Conservation (phyloP, 2,888 invertebrate species). For the Tyria jacobaeae region DNA sequence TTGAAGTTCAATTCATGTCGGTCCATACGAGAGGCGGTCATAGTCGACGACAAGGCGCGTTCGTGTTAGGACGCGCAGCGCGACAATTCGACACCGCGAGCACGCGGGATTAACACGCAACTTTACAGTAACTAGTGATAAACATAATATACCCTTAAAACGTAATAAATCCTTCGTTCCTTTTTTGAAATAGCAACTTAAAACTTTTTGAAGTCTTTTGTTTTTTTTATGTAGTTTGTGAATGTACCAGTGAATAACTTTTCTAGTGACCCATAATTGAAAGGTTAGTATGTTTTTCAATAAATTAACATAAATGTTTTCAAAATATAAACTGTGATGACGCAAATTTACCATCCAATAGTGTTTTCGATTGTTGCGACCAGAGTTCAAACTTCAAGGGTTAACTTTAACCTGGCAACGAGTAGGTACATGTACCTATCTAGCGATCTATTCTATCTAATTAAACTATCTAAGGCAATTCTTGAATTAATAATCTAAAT, state of each 20-base stretch:
- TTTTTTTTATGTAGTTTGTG: slow-evolving; percentile 52
- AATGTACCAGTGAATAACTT: slow-evolving; percentile 69
- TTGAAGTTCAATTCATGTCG: slow-evolving; percentile 61
- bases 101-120: slow-evolving; percentile 65
- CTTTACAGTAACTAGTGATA: slow-evolving; percentile 48
- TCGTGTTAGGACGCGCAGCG: slow-evolving; percentile 68
- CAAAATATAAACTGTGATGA: background rate
- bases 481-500: background rate
- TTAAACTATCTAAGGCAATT: no score
- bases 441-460: no score
- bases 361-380: slow-evolving; percentile 24
- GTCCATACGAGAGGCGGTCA: slow-evolving; percentile 55
- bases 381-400: slow-evolving; percentile 47
- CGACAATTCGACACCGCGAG: slow-evolving; percentile 52
- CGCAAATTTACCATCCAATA: slow-evolving; percentile 17
- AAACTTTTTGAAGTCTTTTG: slow-evolving; percentile 24
- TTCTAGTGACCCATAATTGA: slow-evolving; percentile 63
- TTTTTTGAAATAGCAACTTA: slow-evolving; percentile 19
- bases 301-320: slow-evolving; percentile 34
- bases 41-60: slow-evolving; percentile 75
- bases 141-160: slow-evolving; percentile 37
- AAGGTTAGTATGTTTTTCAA: slow-evolving; percentile 69
- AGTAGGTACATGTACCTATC: no score
- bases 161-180: slow-evolving; percentile 26
- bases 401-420: slow-evolving; percentile 48